phyloP scores from a whole-genome alignment of 2,888 invertebrate genomes.

The Lasiommata megera region DNA sequence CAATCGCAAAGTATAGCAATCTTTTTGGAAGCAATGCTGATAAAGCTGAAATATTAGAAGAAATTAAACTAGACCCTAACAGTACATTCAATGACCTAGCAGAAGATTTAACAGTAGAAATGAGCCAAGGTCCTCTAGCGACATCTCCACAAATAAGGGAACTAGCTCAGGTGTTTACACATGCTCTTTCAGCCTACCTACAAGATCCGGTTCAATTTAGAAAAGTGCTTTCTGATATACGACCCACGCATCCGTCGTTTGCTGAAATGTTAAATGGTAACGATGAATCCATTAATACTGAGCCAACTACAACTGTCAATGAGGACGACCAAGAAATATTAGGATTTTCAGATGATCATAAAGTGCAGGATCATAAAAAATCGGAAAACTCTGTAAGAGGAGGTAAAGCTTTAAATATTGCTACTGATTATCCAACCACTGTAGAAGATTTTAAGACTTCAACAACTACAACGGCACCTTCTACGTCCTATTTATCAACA shows the following conservation, averaged over 20 bases:
- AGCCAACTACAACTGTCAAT: slow-evolving; percentile 81
- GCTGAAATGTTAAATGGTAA: slow-evolving; percentile 61
- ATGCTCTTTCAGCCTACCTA: slow-evolving; percentile 90
- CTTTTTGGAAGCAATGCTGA: slow-evolving; percentile 60
- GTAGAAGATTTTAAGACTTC: slow-evolving; percentile 49
- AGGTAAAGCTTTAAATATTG: slow-evolving; percentile 66
- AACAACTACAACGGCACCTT: slow-evolving; percentile 44
- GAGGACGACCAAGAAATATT: slow-evolving; percentile 89
- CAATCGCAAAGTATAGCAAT: slow-evolving; percentile 83
- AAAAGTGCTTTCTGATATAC: slow-evolving; percentile 86
- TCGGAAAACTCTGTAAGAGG: slow-evolving; percentile 54
- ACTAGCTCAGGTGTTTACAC: slow-evolving; percentile 91
- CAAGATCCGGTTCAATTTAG: slow-evolving; percentile 92
- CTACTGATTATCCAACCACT: slow-evolving; percentile 42
- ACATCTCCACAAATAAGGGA: slow-evolving; percentile 86
- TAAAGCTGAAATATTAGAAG: slow-evolving; percentile 61
- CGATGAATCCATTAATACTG: slow-evolving; percentile 69
- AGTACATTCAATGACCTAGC: slow-evolving; percentile 68
- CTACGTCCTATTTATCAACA: slow-evolving; percentile 48
- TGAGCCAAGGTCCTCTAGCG: slow-evolving; percentile 84
- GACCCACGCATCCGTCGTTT: slow-evolving; percentile 88
- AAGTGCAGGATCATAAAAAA: slow-evolving; percentile 39
- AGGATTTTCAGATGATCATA: slow-evolving; percentile 87
- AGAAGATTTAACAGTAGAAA: slow-evolving; percentile 82
- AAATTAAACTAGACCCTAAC: slow-evolving; percentile 66